These are phyloP conservation scores for Thymelicus sylvestris DNA, from an alignment of 2,888 invertebrate genomes.

Conservation along the genomic window DNA sequence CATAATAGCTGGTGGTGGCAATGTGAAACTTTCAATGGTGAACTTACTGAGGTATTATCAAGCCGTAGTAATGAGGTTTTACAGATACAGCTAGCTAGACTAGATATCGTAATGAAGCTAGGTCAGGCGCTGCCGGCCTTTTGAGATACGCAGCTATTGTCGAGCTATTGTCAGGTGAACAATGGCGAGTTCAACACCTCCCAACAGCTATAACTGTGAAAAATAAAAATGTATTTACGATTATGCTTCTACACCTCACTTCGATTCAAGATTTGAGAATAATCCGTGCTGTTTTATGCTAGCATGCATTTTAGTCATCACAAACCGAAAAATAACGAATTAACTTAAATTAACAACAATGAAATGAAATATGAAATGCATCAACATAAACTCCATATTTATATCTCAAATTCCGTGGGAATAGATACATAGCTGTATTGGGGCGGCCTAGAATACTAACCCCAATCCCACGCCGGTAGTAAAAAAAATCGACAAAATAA, in stretches of 20 bases:
- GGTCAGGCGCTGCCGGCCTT: constrained; percentile 37
- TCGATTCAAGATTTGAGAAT: background rate
- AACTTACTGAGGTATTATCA: constrained; percentile 26
- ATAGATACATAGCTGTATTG: too few relatives aligned
- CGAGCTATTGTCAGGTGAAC: constrained; percentile 36
- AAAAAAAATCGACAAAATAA: too few relatives aligned
- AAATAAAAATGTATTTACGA: constrained; percentile 31
- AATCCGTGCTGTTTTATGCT: too few relatives aligned
- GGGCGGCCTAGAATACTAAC: too few relatives aligned
- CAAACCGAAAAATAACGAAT: too few relatives aligned
- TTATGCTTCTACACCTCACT: constrained; percentile 10
- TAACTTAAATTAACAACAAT: too few relatives aligned
- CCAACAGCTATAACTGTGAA: constrained; percentile 27
- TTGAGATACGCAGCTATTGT: constrained; percentile 39
- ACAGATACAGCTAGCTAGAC: constrained; percentile 25
- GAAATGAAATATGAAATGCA: too few relatives aligned
- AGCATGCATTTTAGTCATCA: too few relatives aligned
- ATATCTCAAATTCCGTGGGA: too few relatives aligned
- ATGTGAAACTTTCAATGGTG: constrained; percentile 54
- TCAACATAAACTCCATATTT: too few relatives aligned
- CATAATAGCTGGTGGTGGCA: constrained; percentile 63
- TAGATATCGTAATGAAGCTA: constrained; percentile 30
- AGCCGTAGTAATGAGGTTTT: constrained; percentile 22
- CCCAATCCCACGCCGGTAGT: too few relatives aligned
- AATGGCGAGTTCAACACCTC: constrained; percentile 36